These are phyloP conservation scores for Nestor notabilis DNA, from an alignment of 2,113 vertebrate species.

Conservation along the genomic window DNA sequence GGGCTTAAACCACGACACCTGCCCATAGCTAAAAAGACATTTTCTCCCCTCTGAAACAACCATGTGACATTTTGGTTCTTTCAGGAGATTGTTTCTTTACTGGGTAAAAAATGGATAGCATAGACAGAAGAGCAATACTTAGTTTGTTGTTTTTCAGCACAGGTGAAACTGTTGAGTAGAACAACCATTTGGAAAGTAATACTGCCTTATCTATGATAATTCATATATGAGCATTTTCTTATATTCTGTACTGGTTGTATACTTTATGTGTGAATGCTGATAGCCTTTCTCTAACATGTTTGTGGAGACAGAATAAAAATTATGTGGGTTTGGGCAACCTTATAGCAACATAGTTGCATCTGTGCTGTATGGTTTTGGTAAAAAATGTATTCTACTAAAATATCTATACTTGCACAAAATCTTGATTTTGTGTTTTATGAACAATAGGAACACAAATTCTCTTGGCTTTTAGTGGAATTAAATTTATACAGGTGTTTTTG, in stretches of 20 bases:
- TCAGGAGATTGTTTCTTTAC: background rate
- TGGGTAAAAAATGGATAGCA: background rate
- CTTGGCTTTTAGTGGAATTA: background rate
- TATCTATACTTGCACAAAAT: background rate
- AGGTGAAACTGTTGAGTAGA: background rate
- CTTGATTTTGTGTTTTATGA: background rate
- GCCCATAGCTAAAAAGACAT: background rate
- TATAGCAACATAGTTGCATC: background rate
- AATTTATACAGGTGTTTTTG: background rate
- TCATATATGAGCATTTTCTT: background rate
- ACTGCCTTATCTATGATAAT: background rate
- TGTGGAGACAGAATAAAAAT: background rate
- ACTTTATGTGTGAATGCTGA: background rate
- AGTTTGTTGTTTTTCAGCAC: background rate
- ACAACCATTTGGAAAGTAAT: background rate
- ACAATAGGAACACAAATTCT: background rate
- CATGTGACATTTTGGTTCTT: background rate
- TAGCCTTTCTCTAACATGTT: background rate
- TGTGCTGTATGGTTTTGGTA: background rate
- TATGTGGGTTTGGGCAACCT: background rate
- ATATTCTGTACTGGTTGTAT: background rate
- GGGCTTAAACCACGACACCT: too few species aligned
- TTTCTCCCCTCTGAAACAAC: background rate
- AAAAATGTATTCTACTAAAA: background rate
- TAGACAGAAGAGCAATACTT: background rate